Evolutionary conservation across 2,888 invertebrate genomes (phyloP).

Genomic region (Amblyjoppa fuscipennis): DNA sequence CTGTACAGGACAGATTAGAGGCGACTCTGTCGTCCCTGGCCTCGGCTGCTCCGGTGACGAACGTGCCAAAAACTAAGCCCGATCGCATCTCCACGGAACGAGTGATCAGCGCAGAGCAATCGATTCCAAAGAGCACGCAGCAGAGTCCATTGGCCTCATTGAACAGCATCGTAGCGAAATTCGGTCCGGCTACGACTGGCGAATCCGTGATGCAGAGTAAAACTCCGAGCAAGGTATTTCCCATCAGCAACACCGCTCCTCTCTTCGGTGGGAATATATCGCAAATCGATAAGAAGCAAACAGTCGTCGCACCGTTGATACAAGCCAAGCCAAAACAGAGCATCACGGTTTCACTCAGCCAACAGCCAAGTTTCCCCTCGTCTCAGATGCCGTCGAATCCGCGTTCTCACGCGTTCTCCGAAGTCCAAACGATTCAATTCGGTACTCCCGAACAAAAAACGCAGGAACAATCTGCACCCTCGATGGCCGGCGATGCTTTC

Average conservation of each 20-base stretch:
- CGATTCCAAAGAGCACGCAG: conserved; percentile 52
- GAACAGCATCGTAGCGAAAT: conserved; percentile 82
- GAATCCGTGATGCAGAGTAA: conserved; percentile 56
- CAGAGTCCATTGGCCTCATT: conserved; percentile 81
- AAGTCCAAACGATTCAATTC: conserved; percentile 71
- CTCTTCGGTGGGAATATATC: conserved; percentile 65
- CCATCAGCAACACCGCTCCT: conserved; percentile 47
- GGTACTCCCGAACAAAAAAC: conserved; percentile 65
- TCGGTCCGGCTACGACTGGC: conserved; percentile 71
- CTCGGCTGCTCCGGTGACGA: conserved; percentile 65
- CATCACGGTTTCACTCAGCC: conserved; percentile 60
- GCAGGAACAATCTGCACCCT: conserved; percentile 48
- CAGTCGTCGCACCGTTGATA: conserved; percentile 8
- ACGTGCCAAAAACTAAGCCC: conserved; percentile 68
- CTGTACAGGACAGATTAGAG: conserved; percentile 80
- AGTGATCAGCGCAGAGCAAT: conserved; percentile 28
- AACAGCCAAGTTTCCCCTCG: conserved; percentile 42
- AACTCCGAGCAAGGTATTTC: conserved; percentile 57
- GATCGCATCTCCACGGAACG: conserved; percentile 64
- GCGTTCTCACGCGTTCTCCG: conserved; percentile 66
- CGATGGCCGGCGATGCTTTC: conserved; percentile 35
- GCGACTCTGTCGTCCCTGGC: conserved; percentile 80
- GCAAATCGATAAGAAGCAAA: conserved; percentile 70
- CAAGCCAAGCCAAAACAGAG: conserved; percentile 67
- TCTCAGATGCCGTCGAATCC: conserved; percentile 56